A percentile compares a stretch with the other conserved stretches of the same genome.
These are phyloP conservation scores for Aquatica leii DNA, from an alignment of 2,888 invertebrate species.

Conservation along the genomic window DNA sequence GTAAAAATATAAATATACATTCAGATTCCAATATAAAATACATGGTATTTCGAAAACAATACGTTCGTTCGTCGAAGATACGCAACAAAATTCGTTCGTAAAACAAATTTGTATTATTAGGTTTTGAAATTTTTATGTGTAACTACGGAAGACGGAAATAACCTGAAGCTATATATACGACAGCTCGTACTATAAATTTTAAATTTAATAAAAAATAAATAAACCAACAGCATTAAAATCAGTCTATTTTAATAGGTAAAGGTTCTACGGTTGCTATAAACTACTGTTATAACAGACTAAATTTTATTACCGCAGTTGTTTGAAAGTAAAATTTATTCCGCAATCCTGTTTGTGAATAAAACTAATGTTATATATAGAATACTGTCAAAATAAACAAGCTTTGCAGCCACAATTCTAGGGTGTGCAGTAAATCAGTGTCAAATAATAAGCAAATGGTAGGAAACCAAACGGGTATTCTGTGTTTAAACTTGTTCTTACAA, in stretches of 20 bases:
- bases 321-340: slow-evolving; percentile 19
- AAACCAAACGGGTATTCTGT: slow-evolving; percentile 18
- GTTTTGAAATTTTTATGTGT: too few species aligned
- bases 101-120: too few species aligned
- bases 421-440: slow-evolving; percentile 21
- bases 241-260: background rate
- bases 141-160: too few species aligned
- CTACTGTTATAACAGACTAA: slow-evolving; percentile 16
- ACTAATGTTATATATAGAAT: slow-evolving; percentile 27
- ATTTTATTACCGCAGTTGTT: slow-evolving; percentile 13
- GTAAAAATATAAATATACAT: too few species aligned
- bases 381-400: slow-evolving; percentile 27
- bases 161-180: background rate
- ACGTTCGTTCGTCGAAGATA: too few species aligned
- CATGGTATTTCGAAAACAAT: too few species aligned
- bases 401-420: slow-evolving; percentile 19
- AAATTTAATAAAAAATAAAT: background rate
- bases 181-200: background rate
- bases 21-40: too few species aligned
- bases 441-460: slow-evolving; percentile 25
- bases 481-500: slow-evolving; percentile 20
- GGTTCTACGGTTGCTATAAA: slow-evolving; percentile 13
- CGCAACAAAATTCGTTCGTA: too few species aligned
- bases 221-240: slow-evolving; percentile 6
- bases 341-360: slow-evolving; percentile 20